phyloP scores from a whole-genome alignment of 2,888 invertebrate genomes.

The Polymixis flavicincta region DNA sequence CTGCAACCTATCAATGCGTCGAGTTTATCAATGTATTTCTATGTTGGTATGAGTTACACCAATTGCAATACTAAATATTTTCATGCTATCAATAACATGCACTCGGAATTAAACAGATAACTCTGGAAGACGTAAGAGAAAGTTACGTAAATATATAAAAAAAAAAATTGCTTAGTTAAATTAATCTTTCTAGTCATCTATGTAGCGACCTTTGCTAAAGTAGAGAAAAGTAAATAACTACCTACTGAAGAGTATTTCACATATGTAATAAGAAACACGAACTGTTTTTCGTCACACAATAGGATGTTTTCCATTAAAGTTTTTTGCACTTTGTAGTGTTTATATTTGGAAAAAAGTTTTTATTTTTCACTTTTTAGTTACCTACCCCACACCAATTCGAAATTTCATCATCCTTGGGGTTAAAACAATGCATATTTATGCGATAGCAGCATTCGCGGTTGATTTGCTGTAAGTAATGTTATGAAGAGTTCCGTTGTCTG shows the following conservation, averaged over 20 bases:
- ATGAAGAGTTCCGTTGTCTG: no score
- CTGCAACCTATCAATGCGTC: slow-evolving; percentile 59
- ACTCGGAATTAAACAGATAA: slow-evolving; percentile 26
- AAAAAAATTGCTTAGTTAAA: background rate
- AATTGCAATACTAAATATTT: slow-evolving; percentile 30
- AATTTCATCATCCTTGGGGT: no score
- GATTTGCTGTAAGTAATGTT: no score
- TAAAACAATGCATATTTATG: no score
- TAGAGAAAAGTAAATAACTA: no score
- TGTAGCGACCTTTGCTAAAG: background rate
- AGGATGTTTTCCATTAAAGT: no score
- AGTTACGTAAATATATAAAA: slow-evolving; percentile 4
- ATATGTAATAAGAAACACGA: background rate
- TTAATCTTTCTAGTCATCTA: background rate
- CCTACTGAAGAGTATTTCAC: background rate
- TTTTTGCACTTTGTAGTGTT: no score
- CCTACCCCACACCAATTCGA: no score
- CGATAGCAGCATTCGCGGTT: no score
- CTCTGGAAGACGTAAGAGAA: slow-evolving; percentile 9
- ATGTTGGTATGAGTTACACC: slow-evolving; percentile 25
- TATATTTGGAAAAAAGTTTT: no score
- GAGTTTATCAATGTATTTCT: slow-evolving; percentile 57
- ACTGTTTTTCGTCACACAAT: background rate
- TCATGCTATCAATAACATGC: slow-evolving; percentile 26
- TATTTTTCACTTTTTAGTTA: no score